phyloP scores from a whole-genome alignment of 2,888 invertebrate genomes.

The Automeris io region DNA sequence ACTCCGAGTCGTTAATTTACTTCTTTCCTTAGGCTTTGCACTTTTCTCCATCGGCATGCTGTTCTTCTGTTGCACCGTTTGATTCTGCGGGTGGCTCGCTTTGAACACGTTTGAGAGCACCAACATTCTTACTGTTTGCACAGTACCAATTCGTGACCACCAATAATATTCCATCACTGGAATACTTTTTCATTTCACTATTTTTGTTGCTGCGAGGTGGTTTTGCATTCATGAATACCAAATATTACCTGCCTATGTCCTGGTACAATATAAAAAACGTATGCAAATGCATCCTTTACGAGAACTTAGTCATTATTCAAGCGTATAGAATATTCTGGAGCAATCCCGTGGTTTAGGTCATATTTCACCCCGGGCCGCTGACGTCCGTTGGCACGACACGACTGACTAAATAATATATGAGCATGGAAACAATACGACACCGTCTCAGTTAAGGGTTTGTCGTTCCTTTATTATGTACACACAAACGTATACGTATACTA shows the following conservation, averaged over 20 bases:
- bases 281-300: slow-evolving; percentile 60
- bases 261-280: slow-evolving; percentile 40
- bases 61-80: slow-evolving; percentile 41
- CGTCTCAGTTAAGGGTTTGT: slow-evolving; percentile 23
- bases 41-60: slow-evolving; percentile 33
- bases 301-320: slow-evolving; percentile 54
- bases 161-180: slow-evolving; percentile 70
- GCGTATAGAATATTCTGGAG: slow-evolving; percentile 52
- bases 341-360: slow-evolving; percentile 37
- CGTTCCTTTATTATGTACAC: slow-evolving; percentile 1
- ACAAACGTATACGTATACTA: too few species aligned
- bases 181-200: slow-evolving; percentile 64
- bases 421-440: slow-evolving; percentile 34
- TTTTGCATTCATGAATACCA: slow-evolving; percentile 51
- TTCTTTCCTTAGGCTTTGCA: slow-evolving; percentile 30
- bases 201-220: slow-evolving; percentile 34
- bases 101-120: slow-evolving; percentile 70
- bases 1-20: slow-evolving; percentile 42
- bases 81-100: slow-evolving; percentile 54
- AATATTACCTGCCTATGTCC: slow-evolving; percentile 31
- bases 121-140: slow-evolving; percentile 72
- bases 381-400: slow-evolving; percentile 34
- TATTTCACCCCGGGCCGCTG: slow-evolving; percentile 37
- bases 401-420: slow-evolving; percentile 53
- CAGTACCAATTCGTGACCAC: slow-evolving; percentile 54